phyloP scores from a whole-genome alignment of 30 jellyfish, hydroid and myxozoan genomes.

The Clytia hemisphaerica region DNA sequence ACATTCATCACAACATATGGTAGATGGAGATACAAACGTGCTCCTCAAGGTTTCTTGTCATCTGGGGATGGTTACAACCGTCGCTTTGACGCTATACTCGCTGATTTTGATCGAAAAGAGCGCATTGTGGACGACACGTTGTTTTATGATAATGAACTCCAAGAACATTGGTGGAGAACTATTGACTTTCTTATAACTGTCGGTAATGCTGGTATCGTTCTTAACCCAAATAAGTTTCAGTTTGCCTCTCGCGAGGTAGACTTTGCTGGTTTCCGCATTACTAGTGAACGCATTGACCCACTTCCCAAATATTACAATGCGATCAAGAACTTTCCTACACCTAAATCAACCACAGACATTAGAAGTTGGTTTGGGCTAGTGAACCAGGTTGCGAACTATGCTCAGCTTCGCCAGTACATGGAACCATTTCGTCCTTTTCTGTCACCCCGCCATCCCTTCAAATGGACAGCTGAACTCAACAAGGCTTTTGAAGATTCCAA shows the following conservation, averaged over 20 bases:
- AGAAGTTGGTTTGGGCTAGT: too few species aligned
- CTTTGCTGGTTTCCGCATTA: conserved; percentile 3
- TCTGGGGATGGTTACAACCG: conserved; percentile 50
- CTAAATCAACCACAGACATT: too few species aligned
- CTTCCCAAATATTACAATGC: neutral
- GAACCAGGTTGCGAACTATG: too few species aligned
- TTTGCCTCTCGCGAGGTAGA: conserved; percentile 2
- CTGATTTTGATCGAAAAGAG: conserved; percentile 4
- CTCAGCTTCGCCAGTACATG: too few species aligned
- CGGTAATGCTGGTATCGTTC: conserved; percentile 6
- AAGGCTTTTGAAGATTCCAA: too few species aligned
- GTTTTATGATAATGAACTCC: neutral
- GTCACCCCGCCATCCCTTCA: too few species aligned
- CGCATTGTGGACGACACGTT: conserved; percentile 2
- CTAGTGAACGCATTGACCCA: conserved; percentile 4
- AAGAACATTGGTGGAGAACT: conserved; percentile 1
- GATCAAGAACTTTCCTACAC: too few species aligned
- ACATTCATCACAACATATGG: neutral
- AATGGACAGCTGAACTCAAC: too few species aligned
- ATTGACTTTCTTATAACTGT: neutral
- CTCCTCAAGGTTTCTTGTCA: conserved; percentile 8
- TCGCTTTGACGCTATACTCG: conserved; percentile 25
- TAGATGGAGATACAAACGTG: conserved; percentile 7
- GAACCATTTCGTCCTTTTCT: too few species aligned
- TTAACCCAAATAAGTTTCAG: conserved; percentile 5